Conservation (phyloP, 2,797 vertebrate species). For the Anguilla pacifica region DNA sequence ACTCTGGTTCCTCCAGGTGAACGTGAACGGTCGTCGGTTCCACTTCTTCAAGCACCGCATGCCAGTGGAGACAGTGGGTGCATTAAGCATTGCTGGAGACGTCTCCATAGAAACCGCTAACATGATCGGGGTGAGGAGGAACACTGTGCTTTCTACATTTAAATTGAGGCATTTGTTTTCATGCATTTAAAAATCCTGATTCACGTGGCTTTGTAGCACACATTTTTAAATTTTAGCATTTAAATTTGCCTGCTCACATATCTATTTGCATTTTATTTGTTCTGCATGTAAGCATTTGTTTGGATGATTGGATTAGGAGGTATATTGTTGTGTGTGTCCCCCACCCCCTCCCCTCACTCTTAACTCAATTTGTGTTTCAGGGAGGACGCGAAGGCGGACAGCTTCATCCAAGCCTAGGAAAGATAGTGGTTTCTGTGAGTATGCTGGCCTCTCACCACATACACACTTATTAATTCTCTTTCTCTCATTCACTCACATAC, state of each 20-base stretch:
- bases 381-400: constrained; percentile 34
- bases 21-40: constrained; percentile 73
- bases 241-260: too few relatives aligned
- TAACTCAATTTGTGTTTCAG: constrained; percentile 17
- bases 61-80: constrained; percentile 68
- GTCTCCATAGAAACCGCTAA: constrained; percentile 74
- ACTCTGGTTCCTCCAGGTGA: constrained; percentile 61
- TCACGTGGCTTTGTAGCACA: too few relatives aligned
- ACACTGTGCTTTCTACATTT: not conserved
- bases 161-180: not conserved
- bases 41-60: constrained; percentile 72
- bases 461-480: too few relatives aligned
- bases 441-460: not conserved
- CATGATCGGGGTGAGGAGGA: constrained; percentile 70
- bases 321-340: too few relatives aligned
- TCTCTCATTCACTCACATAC: too few relatives aligned
- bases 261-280: too few relatives aligned
- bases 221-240: too few relatives aligned
- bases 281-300: too few relatives aligned
- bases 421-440: constrained; percentile 11
- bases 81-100: constrained; percentile 74
- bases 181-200: not conserved
- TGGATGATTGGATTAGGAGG: too few relatives aligned
- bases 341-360: not conserved
- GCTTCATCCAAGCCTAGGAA: constrained; percentile 1